phyloP scores from a whole-genome alignment of 2,113 vertebrate species.

The Hippotragus niger region DNA sequence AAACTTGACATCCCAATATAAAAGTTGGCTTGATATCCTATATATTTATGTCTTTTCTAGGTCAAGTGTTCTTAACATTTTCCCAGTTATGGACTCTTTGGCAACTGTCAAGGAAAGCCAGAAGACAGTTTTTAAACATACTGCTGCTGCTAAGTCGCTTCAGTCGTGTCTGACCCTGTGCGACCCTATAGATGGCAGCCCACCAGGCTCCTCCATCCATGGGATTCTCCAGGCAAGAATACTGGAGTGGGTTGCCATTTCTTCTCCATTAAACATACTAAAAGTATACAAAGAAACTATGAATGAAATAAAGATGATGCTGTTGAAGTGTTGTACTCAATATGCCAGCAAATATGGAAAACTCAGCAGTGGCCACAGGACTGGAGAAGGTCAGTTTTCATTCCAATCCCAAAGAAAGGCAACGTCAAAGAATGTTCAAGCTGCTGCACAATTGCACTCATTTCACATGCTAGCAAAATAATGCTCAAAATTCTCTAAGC shows the following conservation, averaged over 20 bases:
- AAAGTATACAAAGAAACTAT: background rate
- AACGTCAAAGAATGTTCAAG: background rate
- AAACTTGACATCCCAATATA: background rate
- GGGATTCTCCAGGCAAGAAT: background rate
- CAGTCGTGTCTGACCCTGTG: rapidly evolving
- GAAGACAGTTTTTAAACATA: background rate
- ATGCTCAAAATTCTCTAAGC: background rate
- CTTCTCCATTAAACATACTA: background rate
- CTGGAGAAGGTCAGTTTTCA: background rate
- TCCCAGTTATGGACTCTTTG: background rate
- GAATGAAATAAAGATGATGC: background rate
- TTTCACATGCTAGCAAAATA: background rate
- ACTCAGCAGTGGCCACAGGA: background rate
- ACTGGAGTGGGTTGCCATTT: background rate
- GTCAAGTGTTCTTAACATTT: background rate
- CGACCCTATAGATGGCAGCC: background rate
- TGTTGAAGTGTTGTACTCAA: background rate
- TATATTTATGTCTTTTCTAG: background rate
- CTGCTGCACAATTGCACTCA: background rate
- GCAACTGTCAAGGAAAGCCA: background rate
- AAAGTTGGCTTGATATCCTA: background rate
- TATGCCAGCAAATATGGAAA: background rate
- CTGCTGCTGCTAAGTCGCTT: background rate
- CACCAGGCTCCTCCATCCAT: rapidly evolving
- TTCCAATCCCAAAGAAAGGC: background rate